phyloP scores from a whole-genome alignment of 2,113 vertebrate species.

The Corvus hawaiiensis region DNA sequence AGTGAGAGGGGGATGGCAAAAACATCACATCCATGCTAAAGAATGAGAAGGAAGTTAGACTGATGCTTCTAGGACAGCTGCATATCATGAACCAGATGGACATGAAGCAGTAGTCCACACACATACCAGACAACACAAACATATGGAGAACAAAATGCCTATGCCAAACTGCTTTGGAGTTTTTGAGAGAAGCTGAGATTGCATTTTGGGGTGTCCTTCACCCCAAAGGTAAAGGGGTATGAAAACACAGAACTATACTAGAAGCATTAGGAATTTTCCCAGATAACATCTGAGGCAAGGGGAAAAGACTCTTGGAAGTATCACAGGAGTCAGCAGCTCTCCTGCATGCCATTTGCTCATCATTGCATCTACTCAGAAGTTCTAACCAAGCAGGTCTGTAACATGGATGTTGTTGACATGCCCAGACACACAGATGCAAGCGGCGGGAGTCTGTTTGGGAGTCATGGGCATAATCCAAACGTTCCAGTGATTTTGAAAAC shows the following conservation, averaged over 20 bases:
- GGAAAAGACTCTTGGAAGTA: background rate
- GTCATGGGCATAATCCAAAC: background rate
- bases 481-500: background rate
- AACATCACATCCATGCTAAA: background rate
- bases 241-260: background rate
- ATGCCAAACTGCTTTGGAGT: background rate
- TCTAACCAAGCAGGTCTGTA: background rate
- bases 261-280: background rate
- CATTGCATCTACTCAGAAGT: background rate
- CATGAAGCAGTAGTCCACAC: background rate
- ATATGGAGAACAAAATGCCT: background rate
- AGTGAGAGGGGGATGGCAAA: background rate
- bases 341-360: background rate
- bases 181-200: background rate
- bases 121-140: background rate
- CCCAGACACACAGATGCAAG: background rate
- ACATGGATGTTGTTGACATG: background rate
- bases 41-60: background rate
- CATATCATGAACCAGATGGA: background rate
- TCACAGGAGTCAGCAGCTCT: background rate
- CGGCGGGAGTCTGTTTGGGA: background rate
- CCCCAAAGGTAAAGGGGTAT: background rate
- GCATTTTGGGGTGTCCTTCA: background rate
- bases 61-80: background rate
- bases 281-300: background rate